Conservation (phyloP, 2,797 vertebrate genomes). For the Onychomys arenicola region DNA sequence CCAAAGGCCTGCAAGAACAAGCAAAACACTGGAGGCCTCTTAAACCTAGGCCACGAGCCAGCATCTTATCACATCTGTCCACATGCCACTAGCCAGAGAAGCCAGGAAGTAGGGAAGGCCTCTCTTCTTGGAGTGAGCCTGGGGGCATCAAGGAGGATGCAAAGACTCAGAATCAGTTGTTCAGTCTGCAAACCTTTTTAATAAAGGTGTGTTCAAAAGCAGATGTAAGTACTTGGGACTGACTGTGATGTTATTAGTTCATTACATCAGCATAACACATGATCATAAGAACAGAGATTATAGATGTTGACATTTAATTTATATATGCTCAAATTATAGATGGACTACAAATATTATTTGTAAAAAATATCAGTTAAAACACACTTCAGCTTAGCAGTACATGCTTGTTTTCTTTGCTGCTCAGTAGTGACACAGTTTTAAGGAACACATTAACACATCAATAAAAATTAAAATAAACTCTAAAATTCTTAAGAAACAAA, state of each 20-base stretch:
- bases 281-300: background rate
- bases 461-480: background rate
- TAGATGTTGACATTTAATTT: background rate
- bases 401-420: background rate
- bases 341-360: background rate
- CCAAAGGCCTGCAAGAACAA: background rate
- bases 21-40: background rate
- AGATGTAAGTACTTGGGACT: background rate
- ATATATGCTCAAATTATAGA: background rate
- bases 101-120: background rate
- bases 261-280: background rate
- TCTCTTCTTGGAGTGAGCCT: background rate
- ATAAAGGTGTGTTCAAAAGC: background rate
- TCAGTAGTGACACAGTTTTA: background rate
- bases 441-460: background rate
- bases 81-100: background rate
- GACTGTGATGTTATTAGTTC: background rate
- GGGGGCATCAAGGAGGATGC: background rate
- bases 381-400: background rate
- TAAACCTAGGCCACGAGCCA: background rate
- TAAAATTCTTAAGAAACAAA: conserved; percentile 14
- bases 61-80: background rate
- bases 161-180: background rate
- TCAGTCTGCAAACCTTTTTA: background rate
- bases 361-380: background rate